Conservation (phyloP, 2,888 invertebrate species). For the Hirtodrosophila trivittata region DNA sequence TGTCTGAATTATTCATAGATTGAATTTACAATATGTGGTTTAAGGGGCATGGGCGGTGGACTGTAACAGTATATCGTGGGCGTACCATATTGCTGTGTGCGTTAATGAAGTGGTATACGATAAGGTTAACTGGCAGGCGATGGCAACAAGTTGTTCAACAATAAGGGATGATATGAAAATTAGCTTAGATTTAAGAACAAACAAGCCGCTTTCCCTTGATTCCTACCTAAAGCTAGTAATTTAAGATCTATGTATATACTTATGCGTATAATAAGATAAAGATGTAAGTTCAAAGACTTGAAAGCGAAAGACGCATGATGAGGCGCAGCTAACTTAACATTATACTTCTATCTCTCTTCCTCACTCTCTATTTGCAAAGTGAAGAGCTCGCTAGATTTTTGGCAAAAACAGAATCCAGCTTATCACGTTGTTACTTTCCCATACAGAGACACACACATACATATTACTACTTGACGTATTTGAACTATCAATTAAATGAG, state of each 20-base stretch:
- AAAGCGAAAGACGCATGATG: no score
- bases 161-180: neutral
- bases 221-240: no score
- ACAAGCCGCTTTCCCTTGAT: no score
- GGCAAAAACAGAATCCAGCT: slow-evolving; percentile 7
- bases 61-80: slow-evolving; percentile 50
- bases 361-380: no score
- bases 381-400: no score
- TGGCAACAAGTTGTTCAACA: slow-evolving; percentile 54
- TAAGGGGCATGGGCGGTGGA: neutral
- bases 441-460: neutral
- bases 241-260: neutral
- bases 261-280: neutral
- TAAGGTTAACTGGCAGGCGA: slow-evolving; percentile 64
- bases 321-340: no score
- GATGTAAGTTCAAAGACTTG: no score
- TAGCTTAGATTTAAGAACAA: no score
- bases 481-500: slow-evolving; percentile 28
- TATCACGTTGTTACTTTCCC: slow-evolving; percentile 36
- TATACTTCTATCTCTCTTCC: no score
- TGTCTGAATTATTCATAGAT: slow-evolving; percentile 71
- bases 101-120: slow-evolving; percentile 69
- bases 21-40: slow-evolving; percentile 55
- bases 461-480: slow-evolving; percentile 1
- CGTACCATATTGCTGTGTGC: slow-evolving; percentile 66